Evolutionary conservation across 2,797 vertebrate species (phyloP), one percentile per base, ranked within the genome.

Genomic region (Novumbra hubbsi): DNA sequence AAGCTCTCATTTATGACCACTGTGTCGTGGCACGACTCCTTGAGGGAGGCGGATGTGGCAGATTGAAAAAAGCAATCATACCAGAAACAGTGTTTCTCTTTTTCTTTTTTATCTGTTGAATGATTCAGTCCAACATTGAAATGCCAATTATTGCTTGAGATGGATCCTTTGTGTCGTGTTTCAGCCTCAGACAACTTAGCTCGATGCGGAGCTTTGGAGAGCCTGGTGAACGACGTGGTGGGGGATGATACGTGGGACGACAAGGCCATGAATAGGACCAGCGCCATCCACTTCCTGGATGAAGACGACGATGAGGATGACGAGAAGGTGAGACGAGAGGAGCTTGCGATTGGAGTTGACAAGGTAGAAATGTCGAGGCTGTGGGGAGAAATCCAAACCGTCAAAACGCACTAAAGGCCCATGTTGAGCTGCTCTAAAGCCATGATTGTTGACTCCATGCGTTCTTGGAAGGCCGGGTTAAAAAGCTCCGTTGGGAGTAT

Each of bases 231-330:
- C 5, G 95, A 96, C n/a, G 87, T 94, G 90, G 92, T 92, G 2
- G 34, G 5, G 34, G 96, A 98, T 1, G 96, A 98, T 84, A 91
- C 94, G 0, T 99, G 98, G 98, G 96, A 96, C 27, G 91, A 93
- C 84, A 91, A 89, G 57, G 92, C 95, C 5, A 80, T 91, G 65
- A 95, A 98, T 84, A 91, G 98, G 90, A 95, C 95, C 90, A 99
- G 98, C 70, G 94, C 96, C 81, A 99, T 99, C 88, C 96, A 97
- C 72, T 99, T 99, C 88, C 76, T 96, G 76, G 97, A 98, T 70
- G 96, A 96, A 1, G 95, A 96, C 3, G 95, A 97, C 6, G 94
- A 95, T 19, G 95, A 99, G 0, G 97, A 98, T 0, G 95, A 95
- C 0, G 95, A 96, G 69, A 94, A 92, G 96, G 98, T 98, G 91